Percentiles rank a stretch among this genome's conserved stretches.
Conservation (phyloP, 2,888 invertebrate genomes). For the Criorhina ranunculi region DNA sequence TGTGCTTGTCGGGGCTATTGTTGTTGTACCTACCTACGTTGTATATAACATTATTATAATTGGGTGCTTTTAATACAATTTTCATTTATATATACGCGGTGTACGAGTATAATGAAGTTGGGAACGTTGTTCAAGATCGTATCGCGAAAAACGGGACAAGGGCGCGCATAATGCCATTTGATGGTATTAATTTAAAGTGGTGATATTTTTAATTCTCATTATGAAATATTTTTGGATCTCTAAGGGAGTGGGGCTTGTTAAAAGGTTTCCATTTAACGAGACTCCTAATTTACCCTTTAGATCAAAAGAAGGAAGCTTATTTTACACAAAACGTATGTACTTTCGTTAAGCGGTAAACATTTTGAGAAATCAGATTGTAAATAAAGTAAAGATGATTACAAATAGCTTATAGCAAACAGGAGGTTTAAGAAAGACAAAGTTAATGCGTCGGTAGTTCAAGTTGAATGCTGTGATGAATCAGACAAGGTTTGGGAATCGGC, state of each 20-base stretch:
- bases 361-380: no score
- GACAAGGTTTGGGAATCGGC: no score
- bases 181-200: constrained; percentile 28
- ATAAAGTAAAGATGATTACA: no score
- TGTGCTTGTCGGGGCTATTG: constrained; percentile 9
- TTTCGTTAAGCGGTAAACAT: no score
- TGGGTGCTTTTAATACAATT: constrained; percentile 50
- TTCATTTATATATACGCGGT: constrained; percentile 16
- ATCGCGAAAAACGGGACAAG: constrained; percentile 3
- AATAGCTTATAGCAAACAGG: no score
- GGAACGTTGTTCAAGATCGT: constrained; percentile 17
- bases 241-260: not conserved
- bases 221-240: not conserved
- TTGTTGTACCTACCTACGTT: not conserved
- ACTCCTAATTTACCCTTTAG: no score
- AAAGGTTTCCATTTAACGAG: not conserved
- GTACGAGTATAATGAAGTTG: constrained; percentile 21
- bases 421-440: no score
- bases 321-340: no score
- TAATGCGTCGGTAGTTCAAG: no score
- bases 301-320: no score
- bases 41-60: constrained; percentile 32
- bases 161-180: constrained; percentile 20
- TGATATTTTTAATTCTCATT: constrained; percentile 2
- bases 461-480: no score